Evolutionary conservation across 2,888 invertebrate genomes (phyloP), one percentile per base, ranked within the genome.

Genomic region (Corythucha ciliata): DNA sequence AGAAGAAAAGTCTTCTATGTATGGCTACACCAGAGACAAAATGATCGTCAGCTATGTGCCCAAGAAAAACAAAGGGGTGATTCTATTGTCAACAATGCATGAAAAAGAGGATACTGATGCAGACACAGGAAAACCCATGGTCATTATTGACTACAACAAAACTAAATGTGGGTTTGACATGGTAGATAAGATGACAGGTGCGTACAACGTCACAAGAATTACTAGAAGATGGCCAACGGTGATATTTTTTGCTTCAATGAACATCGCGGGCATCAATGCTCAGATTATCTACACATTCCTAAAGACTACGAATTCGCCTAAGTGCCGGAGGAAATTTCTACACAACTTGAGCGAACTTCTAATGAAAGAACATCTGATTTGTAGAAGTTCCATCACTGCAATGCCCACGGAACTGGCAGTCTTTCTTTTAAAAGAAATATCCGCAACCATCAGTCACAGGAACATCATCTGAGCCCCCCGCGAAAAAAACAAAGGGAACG

Each of bases 41-140:
- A 53, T 44, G 10, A 53, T 63, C 36, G 57, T 61, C 22, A 61
- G 62, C 16, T 61, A 59, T 51, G 58, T 61, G 44, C 60, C 62
- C 29, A 61, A 63, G 59, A 61, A 61, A 52, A 61, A 58, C 5
- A 61, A 58, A 54, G 53, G 44, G 48, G 57, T 58, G 12, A 21
- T 58, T 12, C 21, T 56, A 2, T 24, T 58, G 12, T 60, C 58
- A 25, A 52, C 58, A 14, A 47, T 62, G 37, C 60, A 58, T 37
- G 39, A 49, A 27, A 53, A 53, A 29, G 52, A 53, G 16, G 44
- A 45, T 21, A 54, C 55, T 37, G 53, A 59, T 46, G 18, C 24
- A 14, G 39, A 37, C 29, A 54, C 52, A 18, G 34, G 47, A 20
- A 57, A 57, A 33, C 60, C 58, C 1, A 46, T 52, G 27, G 55